Evolutionary conservation across 2,113 vertebrate genomes (phyloP), one percentile per base, ranked within the genome.

Genomic region (Anoplopoma fimbria): DNA sequence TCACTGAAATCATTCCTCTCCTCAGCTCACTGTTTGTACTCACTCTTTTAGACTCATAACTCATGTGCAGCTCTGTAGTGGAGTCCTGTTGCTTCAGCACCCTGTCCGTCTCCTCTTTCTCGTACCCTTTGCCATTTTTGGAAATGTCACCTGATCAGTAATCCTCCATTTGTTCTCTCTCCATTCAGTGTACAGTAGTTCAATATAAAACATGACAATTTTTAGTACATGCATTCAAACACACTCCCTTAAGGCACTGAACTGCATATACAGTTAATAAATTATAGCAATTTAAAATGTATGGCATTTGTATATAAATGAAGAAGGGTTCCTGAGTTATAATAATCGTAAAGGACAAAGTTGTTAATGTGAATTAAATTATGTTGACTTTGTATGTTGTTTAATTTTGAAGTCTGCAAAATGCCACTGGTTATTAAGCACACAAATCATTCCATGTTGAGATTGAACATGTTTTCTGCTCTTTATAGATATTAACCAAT

Each of bases 401-500:
- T 75, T 47, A 6, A 65, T 36, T 67, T 55, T 55, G 17, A 19
- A 62, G 2, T 53, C 8, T n/a, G 49, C 23, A 53, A 36, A 25
- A 40, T 57, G 15, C 27, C 10, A 45, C 6, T 74, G 23, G 36
- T 40, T 25, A 23, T 79, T 79, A 47, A 33, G 31, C 42, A 58
- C 68, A 63, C 31, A 33, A 53, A 73, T 53, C 0, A 47, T 47
- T 70, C 3, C 19, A n/a, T 67, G 21, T 60, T 60, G 8, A 83
- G 42, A 57, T 2, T 13, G 27, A 57, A 25, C 15, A 9, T 84
- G 38, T 73, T 55, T 42, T 89, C 45, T 88, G 25, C 72, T 90
- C 61, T 75, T 47, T 70, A 72, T 51, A 95, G 94, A 85, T 93
- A 93, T 69, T 95, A 85, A 93, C 78, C 73, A 33, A 67, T 62